A percentile compares a stretch with the other conserved stretches of the same genome.
These are phyloP conservation scores for Caradrina clavipalpis DNA, from an alignment of 2,888 invertebrate genomes.

Conservation along the genomic window DNA sequence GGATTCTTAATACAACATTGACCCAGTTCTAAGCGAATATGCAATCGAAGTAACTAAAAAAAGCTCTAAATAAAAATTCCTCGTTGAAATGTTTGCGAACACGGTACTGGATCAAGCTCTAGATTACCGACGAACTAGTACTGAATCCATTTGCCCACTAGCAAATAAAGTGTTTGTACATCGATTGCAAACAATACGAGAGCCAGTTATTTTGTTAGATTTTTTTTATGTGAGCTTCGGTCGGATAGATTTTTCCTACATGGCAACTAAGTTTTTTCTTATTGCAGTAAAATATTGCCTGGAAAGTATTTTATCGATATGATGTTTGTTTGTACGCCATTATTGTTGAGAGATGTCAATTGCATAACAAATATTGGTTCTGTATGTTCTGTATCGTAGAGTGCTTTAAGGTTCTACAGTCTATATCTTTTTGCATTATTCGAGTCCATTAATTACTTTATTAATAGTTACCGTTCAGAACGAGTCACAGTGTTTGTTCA, in stretches of 20 bases:
- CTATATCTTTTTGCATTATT: too few relatives aligned
- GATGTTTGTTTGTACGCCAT: too few relatives aligned
- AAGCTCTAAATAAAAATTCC: slow-evolving; percentile 32
- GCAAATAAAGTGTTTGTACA: slow-evolving; percentile 56
- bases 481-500: too few relatives aligned
- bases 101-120: slow-evolving; percentile 54
- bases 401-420: too few relatives aligned
- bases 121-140: slow-evolving; percentile 48
- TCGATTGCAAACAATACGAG: slow-evolving; percentile 51
- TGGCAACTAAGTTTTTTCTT: not conserved
- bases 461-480: too few relatives aligned
- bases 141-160: slow-evolving; percentile 56
- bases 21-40: slow-evolving; percentile 29
- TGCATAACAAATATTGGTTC: too few relatives aligned
- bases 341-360: too few relatives aligned
- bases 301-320: not conserved
- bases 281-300: not conserved
- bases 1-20: not conserved
- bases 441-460: too few relatives aligned
- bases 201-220: slow-evolving; percentile 38
- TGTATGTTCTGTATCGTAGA: too few relatives aligned
- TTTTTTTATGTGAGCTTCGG: slow-evolving; percentile 38
- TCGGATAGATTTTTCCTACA: not conserved
- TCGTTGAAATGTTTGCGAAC: slow-evolving; percentile 56
- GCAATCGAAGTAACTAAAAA: slow-evolving; percentile 32